Evolutionary conservation across 2,888 invertebrate genomes (phyloP), one percentile per base, ranked within the genome.

Genomic region (Pristionchus arcanus): DNA sequence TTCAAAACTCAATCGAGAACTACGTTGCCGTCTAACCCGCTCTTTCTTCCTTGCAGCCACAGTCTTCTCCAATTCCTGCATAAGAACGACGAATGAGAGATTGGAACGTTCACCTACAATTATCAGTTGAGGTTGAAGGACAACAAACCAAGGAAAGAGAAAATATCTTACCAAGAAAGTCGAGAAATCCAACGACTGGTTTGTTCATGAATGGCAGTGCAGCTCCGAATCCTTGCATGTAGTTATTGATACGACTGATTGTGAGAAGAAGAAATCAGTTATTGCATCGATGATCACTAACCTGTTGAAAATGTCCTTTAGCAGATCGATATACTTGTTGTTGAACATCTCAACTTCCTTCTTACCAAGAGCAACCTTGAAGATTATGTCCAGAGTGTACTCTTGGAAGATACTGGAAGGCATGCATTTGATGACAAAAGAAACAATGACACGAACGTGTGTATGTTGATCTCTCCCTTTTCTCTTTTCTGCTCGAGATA

Each of bases 311-410:
- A 89, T 28, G n/a, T 77, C 74, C 31, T 77, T 89, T 28, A 28
- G 49, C 15, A 91, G 34, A 34, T 91, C 84, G 15, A 91, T 59
- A 11, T 84, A 84, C 4, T 49, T 37, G 74, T 92, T 92, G 19
- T 91, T 90, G 74, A 93, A 93, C 89, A 90, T 87, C 31, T 90
- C 90, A 0, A 90, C 89, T 9, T 90, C 84, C 19, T 90, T 89
- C 81, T 92, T 92, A 2, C 93, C 93, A 90, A 93, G 92, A 16
- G 92, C 92, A n/a, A 93, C 87, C 7, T 92, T 87, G 25, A 89
- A 91, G 53, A 93, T 92, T 13, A 93, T 91, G 71, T 93, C 93
- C 42, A 91, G 89, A 0, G 93, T 92, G 85, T 90, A 91, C 88
- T 93, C 92, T 91, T 93, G 92, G 89, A 84, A 93, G 88, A 28